Conservation (phyloP, 1,140 invertebrate species). For the Agraylea sexmaculata region DNA sequence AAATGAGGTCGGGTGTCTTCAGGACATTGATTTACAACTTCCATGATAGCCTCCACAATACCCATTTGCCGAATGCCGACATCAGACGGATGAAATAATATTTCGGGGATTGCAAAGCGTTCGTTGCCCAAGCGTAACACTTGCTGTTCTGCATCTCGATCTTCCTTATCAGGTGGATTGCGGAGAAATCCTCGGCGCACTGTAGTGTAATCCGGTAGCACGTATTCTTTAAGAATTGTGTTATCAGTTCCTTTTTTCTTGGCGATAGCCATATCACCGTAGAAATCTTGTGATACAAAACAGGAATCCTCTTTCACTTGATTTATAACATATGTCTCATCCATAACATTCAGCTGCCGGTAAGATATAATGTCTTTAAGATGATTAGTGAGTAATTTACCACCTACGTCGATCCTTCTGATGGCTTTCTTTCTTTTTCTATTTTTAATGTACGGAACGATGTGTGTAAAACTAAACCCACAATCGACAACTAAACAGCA, state of each 20-base stretch:
- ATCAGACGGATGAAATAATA: constrained; percentile 91
- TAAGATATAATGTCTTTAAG: constrained; percentile 97
- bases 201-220: constrained; percentile 89
- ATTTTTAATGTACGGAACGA: constrained; percentile 89
- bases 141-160: constrained; percentile 58
- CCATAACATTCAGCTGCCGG: constrained; percentile 94
- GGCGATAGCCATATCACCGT: constrained; percentile 69
- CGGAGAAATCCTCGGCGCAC: constrained; percentile 70
- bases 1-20: constrained; percentile 71
- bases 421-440: constrained; percentile 68
- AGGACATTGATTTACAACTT: constrained; percentile 60
- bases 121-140: constrained; percentile 83
- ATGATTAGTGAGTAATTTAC: constrained; percentile 96
- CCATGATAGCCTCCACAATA: constrained; percentile 77
- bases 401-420: constrained; percentile 85
- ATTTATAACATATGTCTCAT: constrained; percentile 98
- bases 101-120: constrained; percentile 85
- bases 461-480: constrained; percentile 92
- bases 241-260: constrained; percentile 44
- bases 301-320: constrained; percentile 97
- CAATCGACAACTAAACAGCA: constrained; percentile 84
- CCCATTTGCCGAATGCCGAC: constrained; percentile 92
- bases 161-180: constrained; percentile 39
- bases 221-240: constrained; percentile 81
- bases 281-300: constrained; percentile 83